These are phyloP conservation scores for Troides aeacus DNA, from an alignment of 2,888 invertebrate genomes.

Conservation along the genomic window DNA sequence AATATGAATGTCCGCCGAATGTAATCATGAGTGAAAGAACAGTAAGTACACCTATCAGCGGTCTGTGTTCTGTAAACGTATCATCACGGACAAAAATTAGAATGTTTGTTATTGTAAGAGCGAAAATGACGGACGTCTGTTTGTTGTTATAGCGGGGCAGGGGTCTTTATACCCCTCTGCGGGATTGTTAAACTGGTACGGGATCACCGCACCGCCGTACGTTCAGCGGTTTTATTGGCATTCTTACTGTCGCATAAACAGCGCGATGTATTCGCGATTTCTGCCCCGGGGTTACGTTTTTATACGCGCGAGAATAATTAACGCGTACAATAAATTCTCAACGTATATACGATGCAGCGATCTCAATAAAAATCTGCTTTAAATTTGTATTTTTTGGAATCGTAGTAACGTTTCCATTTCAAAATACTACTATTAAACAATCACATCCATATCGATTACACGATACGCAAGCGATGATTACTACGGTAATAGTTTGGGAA, in stretches of 20 bases:
- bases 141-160: constrained; percentile 18
- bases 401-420: too few relatives aligned
- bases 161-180: constrained; percentile 20
- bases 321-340: constrained; percentile 2
- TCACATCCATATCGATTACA: too few relatives aligned
- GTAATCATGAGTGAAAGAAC: too few relatives aligned
- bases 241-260: constrained; percentile 21
- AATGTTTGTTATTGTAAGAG: constrained; percentile 17
- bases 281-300: constrained; percentile 5
- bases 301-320: constrained; percentile 26
- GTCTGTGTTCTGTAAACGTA: not conserved
- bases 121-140: constrained; percentile 10
- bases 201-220: constrained; percentile 10
- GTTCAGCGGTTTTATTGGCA: constrained; percentile 24
- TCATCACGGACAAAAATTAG: not conserved
- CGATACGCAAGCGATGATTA: too few relatives aligned
- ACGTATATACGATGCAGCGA: too few relatives aligned
- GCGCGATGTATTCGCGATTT: constrained; percentile 14
- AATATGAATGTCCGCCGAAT: too few relatives aligned
- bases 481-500: not conserved
- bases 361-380: too few relatives aligned
- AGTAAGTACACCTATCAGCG: too few relatives aligned
- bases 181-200: constrained; percentile 14
- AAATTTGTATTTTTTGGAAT: too few relatives aligned
- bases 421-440: too few relatives aligned